Conservation (phyloP, 2,113 vertebrate genomes). For the Bubo blakistoni region DNA sequence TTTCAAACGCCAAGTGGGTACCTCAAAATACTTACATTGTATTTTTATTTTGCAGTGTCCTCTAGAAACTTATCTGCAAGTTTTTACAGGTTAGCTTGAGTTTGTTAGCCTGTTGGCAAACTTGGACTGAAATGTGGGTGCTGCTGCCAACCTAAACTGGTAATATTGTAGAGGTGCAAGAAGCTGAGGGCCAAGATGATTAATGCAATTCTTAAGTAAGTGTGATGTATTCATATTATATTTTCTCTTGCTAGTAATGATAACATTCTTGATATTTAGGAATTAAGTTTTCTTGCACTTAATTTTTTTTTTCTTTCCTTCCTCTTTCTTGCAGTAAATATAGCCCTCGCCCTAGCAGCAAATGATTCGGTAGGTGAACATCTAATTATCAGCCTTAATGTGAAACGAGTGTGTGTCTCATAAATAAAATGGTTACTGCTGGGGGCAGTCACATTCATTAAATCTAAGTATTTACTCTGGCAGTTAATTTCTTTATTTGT, state of each 20-base stretch:
- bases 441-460: background rate
- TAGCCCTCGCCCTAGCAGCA: slow-evolving; percentile 87
- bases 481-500: background rate
- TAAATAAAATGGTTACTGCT: background rate
- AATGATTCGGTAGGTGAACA: slow-evolving; percentile 83
- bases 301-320: background rate
- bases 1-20: background rate
- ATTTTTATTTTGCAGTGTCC: background rate
- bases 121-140: background rate
- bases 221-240: background rate
- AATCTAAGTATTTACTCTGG: background rate
- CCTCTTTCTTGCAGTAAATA: slow-evolving; percentile 84
- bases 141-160: background rate
- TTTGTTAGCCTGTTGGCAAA: background rate
- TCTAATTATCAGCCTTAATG: slow-evolving; percentile 10
- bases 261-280: background rate
- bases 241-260: background rate
- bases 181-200: background rate
- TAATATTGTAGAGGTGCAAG: background rate
- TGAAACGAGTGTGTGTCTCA: background rate
- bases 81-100: background rate
- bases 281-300: slow-evolving; percentile 9
- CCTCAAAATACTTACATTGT: background rate
- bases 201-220: background rate
- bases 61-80: background rate